phyloP scores from a whole-genome alignment of 2,113 vertebrate genomes.

The Channa argus region DNA sequence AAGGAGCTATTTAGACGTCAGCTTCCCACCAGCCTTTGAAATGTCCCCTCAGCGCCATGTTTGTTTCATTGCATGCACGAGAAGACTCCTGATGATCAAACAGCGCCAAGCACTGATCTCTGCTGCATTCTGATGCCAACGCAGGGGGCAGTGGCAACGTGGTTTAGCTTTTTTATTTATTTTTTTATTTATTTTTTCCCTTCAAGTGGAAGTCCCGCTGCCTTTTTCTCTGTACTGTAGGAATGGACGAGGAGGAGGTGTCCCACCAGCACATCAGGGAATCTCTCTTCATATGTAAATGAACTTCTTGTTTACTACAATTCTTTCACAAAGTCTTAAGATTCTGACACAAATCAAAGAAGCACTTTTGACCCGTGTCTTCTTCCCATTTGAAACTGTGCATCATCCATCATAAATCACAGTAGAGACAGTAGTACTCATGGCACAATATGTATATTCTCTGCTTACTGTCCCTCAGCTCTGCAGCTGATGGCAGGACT shows the following conservation, averaged over 20 bases:
- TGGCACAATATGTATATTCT: neutral
- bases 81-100: constrained; percentile 61
- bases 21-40: constrained; percentile 43
- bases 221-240: neutral
- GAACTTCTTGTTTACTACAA: constrained; percentile 46
- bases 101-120: constrained; percentile 31
- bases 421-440: neutral
- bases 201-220: constrained; percentile 47
- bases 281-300: constrained; percentile 71
- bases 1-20: constrained; percentile 47
- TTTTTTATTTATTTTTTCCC: neutral
- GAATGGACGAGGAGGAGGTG: constrained; percentile 32
- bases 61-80: constrained; percentile 26
- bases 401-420: neutral
- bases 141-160: constrained; percentile 9
- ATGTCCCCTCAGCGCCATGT: constrained; percentile 48
- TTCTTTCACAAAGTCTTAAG: constrained; percentile 43
- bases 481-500: neutral
- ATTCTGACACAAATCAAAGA: constrained; percentile 41
- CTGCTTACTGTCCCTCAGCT: neutral
- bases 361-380: constrained; percentile 2
- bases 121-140: constrained; percentile 25
- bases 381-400: neutral
- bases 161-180: constrained; percentile 7
- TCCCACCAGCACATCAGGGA: constrained; percentile 26